Evolutionary conservation across 2,113 vertebrate species (phyloP).

Genomic region (Centropus bengalensis): DNA sequence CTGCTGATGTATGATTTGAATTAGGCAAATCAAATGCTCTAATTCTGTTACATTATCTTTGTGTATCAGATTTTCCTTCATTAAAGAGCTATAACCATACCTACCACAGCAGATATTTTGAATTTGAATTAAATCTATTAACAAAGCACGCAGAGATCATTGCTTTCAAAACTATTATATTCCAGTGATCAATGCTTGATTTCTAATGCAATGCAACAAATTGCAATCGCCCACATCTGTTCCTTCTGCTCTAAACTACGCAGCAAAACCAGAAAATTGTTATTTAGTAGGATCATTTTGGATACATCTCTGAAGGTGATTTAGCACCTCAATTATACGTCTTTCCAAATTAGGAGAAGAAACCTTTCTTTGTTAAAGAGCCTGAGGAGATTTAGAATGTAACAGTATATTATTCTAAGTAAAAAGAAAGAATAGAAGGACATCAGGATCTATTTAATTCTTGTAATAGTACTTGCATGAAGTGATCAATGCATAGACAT

Average conservation of each 20-base stretch:
- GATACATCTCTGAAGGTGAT: slow-evolving; percentile 29
- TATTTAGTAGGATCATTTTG: background rate
- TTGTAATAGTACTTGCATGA: slow-evolving; percentile 12
- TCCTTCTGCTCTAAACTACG: background rate
- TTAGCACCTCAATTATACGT: slow-evolving; percentile 32
- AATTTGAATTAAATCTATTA: background rate
- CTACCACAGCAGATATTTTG: background rate
- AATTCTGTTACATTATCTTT: background rate
- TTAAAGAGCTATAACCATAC: background rate
- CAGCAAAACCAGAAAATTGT: background rate
- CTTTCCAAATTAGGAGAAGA: slow-evolving; percentile 29
- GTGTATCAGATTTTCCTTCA: background rate
- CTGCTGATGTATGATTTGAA: background rate
- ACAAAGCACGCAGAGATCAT: background rate
- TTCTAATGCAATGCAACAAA: background rate
- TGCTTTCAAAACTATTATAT: background rate
- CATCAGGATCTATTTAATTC: background rate
- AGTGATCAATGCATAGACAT: background rate
- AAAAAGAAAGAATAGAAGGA: slow-evolving; percentile 32
- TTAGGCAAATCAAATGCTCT: background rate
- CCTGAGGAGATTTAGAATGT: slow-evolving; percentile 23
- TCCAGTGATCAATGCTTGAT: background rate
- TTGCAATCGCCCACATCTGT: background rate
- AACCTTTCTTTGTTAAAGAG: slow-evolving; percentile 26
- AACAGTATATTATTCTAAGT: background rate